Percentiles rank a stretch among this genome's conserved stretches.
Evolutionary conservation across 1,140 invertebrate species (phyloP).

Genomic region (Cecropterus lyciades): DNA sequence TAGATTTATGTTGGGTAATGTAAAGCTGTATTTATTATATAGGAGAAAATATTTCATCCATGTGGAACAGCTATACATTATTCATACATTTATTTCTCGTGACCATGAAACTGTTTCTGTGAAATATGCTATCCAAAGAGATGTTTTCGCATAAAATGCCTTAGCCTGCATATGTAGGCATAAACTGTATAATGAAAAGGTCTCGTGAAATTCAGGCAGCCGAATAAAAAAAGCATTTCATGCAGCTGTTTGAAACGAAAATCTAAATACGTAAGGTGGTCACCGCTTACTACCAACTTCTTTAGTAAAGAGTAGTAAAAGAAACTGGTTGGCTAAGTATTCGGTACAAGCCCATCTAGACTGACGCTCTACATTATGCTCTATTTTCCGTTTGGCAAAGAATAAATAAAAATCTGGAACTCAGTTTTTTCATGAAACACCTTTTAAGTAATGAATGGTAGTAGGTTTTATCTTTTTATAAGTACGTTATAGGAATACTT

Average conservation of each 20-base stretch:
- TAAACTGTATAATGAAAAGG: background rate
- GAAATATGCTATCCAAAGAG: conserved; percentile 1
- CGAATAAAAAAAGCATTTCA: background rate
- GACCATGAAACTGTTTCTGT: background rate
- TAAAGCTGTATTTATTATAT: background rate
- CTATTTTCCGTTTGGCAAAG: background rate
- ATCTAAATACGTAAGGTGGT: conserved; percentile 1
- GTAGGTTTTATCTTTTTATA: too few relatives aligned
- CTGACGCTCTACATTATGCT: conserved; percentile 1
- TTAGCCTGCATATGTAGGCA: background rate
- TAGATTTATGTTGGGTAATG: too few relatives aligned
- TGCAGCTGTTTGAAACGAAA: background rate
- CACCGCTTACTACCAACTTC: background rate
- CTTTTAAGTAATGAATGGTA: too few relatives aligned
- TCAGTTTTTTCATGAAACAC: background rate
- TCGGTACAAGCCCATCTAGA: background rate
- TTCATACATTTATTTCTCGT: conserved; percentile 5
- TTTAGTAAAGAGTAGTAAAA: background rate
- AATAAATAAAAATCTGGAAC: conserved; percentile 6
- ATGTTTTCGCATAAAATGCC: background rate
- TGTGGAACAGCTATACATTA: conserved; percentile 2
- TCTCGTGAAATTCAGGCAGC: conserved; percentile 1
- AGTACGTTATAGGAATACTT: too few relatives aligned
- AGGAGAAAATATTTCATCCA: background rate
- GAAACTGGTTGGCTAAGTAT: background rate